Base-by-base conservation (phyloP, 2,113 vertebrate species). In the Notothenia coriiceps region DNA sequence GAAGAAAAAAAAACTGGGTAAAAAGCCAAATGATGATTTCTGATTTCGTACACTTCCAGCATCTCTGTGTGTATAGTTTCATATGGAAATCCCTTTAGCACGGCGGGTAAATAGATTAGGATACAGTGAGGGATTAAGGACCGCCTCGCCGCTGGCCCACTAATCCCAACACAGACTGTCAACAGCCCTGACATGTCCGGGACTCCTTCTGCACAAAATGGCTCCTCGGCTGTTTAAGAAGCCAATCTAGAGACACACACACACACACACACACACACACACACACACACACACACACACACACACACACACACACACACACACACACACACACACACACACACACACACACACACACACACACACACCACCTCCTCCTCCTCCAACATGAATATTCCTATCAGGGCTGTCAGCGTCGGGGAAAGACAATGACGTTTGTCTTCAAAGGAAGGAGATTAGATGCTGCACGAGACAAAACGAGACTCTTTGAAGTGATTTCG, bases 71-170 rank as follows among this genome's bases (percentile, higher is more conserved):
- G 92, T 95, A 92, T 94, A 94, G 95, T 95, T 96, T 95, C 92
- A 94, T 95, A 92, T 90, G 88, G 91, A 95, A 96, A 96, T 96
- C 94, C 93, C 95, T 94, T 93, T 95, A 95, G 94, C 94, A 92
- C 94, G 92, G 93, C 92, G 94, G 96, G 92, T 96, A 96, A 96
- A 96, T 93, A 96, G 95, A 96, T 96, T 96, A 96, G 93, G 94
- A 96, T 96, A 96, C 95, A 95, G 89, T 83, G 88, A 91, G 94
- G 95, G 95, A 96, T 97, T 97, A 96, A 89, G 91, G 94, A 93
- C 95, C 91, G 92, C 94, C 95, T 94, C 65, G 95, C 93, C 95
- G 94, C 94, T 95, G 95, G 96, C 95, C 95, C 94, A 92, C 95
- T 97, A 97, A 97, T 97, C 95, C 66, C 29, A 47, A 50, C 92